Conservation (phyloP, 2,888 invertebrate species). For the Luffia ferchaultella region DNA sequence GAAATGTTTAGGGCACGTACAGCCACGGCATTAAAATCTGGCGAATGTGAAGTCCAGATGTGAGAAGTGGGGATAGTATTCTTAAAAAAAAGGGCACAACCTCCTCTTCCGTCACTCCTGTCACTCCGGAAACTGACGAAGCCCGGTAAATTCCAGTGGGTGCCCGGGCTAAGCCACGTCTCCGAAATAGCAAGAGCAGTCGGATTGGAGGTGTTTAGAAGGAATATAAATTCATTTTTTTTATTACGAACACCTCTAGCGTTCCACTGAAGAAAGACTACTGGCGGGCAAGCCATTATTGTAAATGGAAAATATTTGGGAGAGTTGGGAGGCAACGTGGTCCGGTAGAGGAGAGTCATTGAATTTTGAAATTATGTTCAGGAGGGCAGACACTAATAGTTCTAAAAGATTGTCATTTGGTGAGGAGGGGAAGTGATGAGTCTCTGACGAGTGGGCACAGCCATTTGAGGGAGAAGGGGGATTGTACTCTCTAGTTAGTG, state of each 20-base stretch:
- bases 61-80: conserved; percentile 10
- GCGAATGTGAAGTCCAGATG: no score
- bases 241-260: conserved; percentile 9
- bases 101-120: conserved; percentile 16
- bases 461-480: not conserved
- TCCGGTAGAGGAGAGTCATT: no score
- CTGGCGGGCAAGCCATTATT: no score
- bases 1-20: conserved; percentile 12
- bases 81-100: conserved; percentile 11
- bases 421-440: not conserved
- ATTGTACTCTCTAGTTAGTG: no score
- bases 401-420: not conserved
- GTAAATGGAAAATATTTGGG: not conserved
- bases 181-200: conserved; percentile 11
- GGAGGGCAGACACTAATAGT: not conserved
- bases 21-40: conserved; percentile 7
- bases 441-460: not conserved
- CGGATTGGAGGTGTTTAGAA: conserved; percentile 8
- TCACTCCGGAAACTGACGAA: conserved; percentile 17
- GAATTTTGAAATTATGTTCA: no score
- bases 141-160: conserved; percentile 10
- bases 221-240: conserved; percentile 8
- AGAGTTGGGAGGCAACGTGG: not conserved
- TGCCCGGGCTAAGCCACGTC: conserved; percentile 14
- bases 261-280: no score